Base-by-base conservation (phyloP, 2,113 vertebrate genomes). In the Platichthys stellatus region DNA sequence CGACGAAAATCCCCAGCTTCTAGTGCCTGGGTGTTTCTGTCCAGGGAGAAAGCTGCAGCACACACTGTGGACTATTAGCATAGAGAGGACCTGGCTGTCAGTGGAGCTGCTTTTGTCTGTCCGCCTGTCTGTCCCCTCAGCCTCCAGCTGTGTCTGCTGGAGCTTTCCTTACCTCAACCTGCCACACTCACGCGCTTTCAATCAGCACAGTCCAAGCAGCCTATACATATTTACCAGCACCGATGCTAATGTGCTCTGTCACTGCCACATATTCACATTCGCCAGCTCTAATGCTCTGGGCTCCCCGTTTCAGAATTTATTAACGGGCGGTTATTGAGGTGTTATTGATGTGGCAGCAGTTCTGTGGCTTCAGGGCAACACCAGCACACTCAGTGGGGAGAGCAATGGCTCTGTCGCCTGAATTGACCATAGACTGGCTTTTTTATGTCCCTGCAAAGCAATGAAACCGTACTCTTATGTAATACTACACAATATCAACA, bases 321-420 rank as follows among this genome's bases (percentile, higher is more conserved):
- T 80, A 85, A 63, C 74, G 62, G 73, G 17, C 49, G 72, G 62
- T 85, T 88, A 84, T 76, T 79, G 83, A 86, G 78, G 77, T 60
- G 74, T 83, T 87, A 84, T 86, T 84, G 84, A 89, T 91, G 83
- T 72, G 73, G 78, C 75, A 85, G 89, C 73, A 35, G 72, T 43
- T 79, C 77, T 83, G 28, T 54, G 62, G 77, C 83, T 84, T 0
- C 75, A 54, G 80, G 80, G 75, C 56, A 67, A 53, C n/a, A 31
- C 49, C 9, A 28, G 60, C 69, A 8, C 69, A 73, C 57, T 72
- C 58, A 67, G 51, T 15, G 26, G 28, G 24, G 59, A 73, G 72
- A 83, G 78, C 57, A 76, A 74, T 72, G 57, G 40, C 10, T 69
- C 65, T 26, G 31, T 26, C 23, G 51, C 73, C 60, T 47, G 40